These are phyloP conservation scores for Drosophila grimshawi DNA, from an alignment of 1,140 invertebrate species.

Conservation along the genomic window DNA sequence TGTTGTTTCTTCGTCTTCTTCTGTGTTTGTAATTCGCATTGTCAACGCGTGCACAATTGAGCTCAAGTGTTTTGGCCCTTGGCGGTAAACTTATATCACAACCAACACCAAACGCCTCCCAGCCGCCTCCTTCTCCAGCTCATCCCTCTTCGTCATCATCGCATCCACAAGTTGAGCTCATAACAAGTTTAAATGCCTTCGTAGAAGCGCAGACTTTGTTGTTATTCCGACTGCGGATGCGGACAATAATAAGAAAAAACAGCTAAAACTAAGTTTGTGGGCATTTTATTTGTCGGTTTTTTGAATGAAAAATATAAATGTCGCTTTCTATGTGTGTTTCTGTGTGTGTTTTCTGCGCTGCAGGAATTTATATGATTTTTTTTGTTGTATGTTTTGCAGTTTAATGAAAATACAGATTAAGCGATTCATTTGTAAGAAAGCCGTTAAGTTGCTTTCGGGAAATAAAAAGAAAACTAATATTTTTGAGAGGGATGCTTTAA, in stretches of 20 bases:
- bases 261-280: constrained; percentile 20
- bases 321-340: background rate
- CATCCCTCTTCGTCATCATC: background rate
- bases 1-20: background rate
- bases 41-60: constrained; percentile 78
- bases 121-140: constrained; percentile 19
- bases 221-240: background rate
- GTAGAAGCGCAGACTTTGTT: background rate
- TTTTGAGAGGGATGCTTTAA: too few relatives aligned
- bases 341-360: background rate
- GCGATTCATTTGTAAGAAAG: background rate
- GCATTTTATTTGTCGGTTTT: constrained; percentile 20
- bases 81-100: constrained; percentile 2
- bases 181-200: constrained; percentile 71
- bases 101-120: too few relatives aligned
- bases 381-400: too few relatives aligned
- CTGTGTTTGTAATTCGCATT: constrained; percentile 57
- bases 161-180: constrained; percentile 33
- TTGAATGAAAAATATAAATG: constrained; percentile 14
- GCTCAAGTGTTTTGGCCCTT: constrained; percentile 67
- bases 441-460: too few relatives aligned
- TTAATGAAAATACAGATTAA: constrained; percentile 2
- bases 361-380: background rate
- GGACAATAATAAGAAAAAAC: constrained; percentile 18
- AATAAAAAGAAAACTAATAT: too few relatives aligned